Percentiles rank a stretch among this genome's conserved stretches.
phyloP scores from a whole-genome alignment of 2,113 vertebrate genomes.

The Ceuthmochares aereus region DNA sequence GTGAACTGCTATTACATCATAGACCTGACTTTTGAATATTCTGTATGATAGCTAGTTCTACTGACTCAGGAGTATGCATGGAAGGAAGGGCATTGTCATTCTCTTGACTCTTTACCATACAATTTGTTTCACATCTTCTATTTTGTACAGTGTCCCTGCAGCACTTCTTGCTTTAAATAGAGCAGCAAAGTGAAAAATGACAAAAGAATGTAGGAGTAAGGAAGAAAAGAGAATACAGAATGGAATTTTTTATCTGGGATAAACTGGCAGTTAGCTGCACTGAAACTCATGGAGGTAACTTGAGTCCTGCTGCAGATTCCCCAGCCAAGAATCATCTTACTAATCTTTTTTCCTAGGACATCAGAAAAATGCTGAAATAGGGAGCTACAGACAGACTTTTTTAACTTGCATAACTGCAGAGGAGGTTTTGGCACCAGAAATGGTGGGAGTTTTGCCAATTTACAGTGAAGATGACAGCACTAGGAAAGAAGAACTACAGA shows the following conservation, averaged over 20 bases:
- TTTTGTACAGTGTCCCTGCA: not conserved
- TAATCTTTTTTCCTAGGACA: not conserved
- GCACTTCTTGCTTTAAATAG: not conserved
- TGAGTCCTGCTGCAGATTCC: not conserved
- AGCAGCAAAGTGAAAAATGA: not conserved
- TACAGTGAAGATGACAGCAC: not conserved
- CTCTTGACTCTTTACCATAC: not conserved
- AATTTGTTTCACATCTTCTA: not conserved
- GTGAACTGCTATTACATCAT: not conserved
- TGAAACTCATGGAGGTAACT: not conserved
- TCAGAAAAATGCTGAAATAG: slow-evolving; percentile 29
- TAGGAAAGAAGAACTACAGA: not conserved
- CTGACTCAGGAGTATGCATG: not conserved
- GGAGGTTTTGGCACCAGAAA: slow-evolving; percentile 28
- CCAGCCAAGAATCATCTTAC: not conserved
- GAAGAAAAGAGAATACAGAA: not conserved
- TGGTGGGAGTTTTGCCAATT: not conserved
- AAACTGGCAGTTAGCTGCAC: not conserved
- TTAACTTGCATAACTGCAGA: slow-evolving; percentile 33
- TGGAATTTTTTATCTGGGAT: not conserved
- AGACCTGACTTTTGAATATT: not conserved
- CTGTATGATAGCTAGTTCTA: not conserved
- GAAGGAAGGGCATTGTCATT: not conserved
- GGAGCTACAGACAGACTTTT: not conserved
- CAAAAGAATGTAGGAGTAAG: not conserved